Evolutionary conservation across 2,113 vertebrate species (phyloP), one percentile per base, ranked within the genome.

Genomic region (Amblyornis subalaris): DNA sequence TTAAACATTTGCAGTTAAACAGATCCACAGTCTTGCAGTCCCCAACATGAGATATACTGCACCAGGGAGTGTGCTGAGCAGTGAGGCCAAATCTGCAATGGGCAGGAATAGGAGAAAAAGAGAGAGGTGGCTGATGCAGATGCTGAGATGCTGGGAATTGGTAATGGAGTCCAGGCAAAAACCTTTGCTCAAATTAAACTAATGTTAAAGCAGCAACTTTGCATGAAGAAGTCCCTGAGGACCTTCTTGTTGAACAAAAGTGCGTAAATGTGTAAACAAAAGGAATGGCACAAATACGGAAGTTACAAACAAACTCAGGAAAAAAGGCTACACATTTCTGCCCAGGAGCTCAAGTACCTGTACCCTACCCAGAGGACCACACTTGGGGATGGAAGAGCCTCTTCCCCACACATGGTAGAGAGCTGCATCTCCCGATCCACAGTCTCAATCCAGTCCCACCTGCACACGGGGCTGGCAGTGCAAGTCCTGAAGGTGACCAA

Each of bases 391-490:
- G 2, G 35, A 31, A 48, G 64, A 80, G 23, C n/a, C 10, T 77
- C 48, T 65, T 73, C 23, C 31, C 25, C 16, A 31, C 18, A 8
- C 2, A 3, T 0, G 1, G n/a, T 22, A n/a, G 76, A 80, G 47
- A 81, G 25, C 47, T 87, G 50, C 36, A 42, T 78, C 53, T 73
- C 21, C 0, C 21, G 33, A n/a, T 29, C 36, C 36, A 12, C 21
- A 15, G 42, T 19, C 45, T 66, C 0, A 0, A 2, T 10, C 1
- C 1, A 40, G 23, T 35, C 25, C 58, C 35, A 25, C 48, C 45
- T 60, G n/a, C 58, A n/a, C 1, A 0, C 45, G 14, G 74, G 10
- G 6, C 50, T 38, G 58, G n/a, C 62, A 71, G 38, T 23, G 47
- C 53, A n/a, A 36, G 71, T 57, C 53, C 42, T 22, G 26, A 20